Percentiles rank a stretch among this genome's conserved stretches.
Conservation (phyloP, 1,140 invertebrate species). For the Drosophila prosaltans region DNA sequence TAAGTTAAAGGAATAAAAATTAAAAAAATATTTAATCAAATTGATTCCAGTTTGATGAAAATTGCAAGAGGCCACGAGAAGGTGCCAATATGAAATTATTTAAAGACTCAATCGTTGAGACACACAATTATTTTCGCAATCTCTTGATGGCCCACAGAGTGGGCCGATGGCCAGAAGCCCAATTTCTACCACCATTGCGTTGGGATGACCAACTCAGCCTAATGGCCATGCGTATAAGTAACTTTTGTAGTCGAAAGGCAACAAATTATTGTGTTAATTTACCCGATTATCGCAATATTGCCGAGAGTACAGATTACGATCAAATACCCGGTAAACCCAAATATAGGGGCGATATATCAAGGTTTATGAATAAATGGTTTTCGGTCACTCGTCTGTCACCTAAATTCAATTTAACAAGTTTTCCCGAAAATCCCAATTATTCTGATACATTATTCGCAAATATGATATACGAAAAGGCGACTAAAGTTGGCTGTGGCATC, state of each 20-base stretch:
- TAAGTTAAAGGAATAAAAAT: constrained; percentile 19
- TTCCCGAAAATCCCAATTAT: neutral
- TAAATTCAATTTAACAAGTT: neutral
- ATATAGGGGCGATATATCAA: neutral
- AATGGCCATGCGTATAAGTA: constrained; percentile 33
- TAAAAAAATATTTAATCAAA: neutral
- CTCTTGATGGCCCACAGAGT: neutral
- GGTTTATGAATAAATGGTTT: neutral
- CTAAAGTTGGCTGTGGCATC: constrained; percentile 7
- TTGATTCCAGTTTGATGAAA: constrained; percentile 19
- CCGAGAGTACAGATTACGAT: constrained; percentile 8
- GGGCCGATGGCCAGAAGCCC: neutral
- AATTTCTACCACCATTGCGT: neutral
- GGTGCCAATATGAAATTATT: neutral
- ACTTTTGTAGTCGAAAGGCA: neutral
- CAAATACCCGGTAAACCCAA: neutral
- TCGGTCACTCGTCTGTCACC: too few relatives aligned
- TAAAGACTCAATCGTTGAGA: neutral
- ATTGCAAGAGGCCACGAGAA: constrained; percentile 7
- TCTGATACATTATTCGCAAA: neutral
- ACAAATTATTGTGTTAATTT: constrained; percentile 18
- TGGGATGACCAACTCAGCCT: constrained; percentile 22
- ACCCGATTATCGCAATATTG: constrained; percentile 8
- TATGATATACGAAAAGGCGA: neutral
- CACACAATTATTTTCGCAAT: neutral